Conservation (phyloP, 2,797 vertebrate species). For the Danio kyathit region DNA sequence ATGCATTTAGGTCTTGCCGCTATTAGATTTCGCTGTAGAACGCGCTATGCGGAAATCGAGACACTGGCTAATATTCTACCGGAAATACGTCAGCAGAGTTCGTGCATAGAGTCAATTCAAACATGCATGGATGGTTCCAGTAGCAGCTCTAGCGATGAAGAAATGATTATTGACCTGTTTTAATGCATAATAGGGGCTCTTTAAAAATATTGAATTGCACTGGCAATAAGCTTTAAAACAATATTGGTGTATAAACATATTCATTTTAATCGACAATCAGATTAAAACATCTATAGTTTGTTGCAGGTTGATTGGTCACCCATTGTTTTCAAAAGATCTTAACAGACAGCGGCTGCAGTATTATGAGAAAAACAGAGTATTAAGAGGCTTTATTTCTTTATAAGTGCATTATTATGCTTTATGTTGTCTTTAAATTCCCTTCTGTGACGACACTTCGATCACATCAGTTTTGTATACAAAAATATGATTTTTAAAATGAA, state of each 20-base stretch:
- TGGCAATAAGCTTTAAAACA: too few species aligned
- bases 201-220: too few species aligned
- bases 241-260: neutral
- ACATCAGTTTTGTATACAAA: slow-evolving; percentile 14
- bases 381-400: neutral
- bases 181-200: too few species aligned
- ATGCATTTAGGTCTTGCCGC: too few species aligned
- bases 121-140: too few species aligned
- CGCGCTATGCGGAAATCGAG: too few species aligned
- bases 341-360: neutral
- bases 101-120: too few species aligned
- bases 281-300: neutral
- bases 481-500: slow-evolving; percentile 31
- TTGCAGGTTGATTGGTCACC: neutral
- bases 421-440: neutral
- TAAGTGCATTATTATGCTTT: slow-evolving; percentile 11
- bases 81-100: too few species aligned
- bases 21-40: too few species aligned
- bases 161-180: too few species aligned
- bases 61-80: too few species aligned
- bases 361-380: neutral
- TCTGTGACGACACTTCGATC: neutral
- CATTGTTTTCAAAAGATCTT: neutral
- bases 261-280: neutral
- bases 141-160: too few species aligned